These are phyloP conservation scores for Cephus runcator DNA, from an alignment of 2,888 invertebrate species.

Conservation along the genomic window DNA sequence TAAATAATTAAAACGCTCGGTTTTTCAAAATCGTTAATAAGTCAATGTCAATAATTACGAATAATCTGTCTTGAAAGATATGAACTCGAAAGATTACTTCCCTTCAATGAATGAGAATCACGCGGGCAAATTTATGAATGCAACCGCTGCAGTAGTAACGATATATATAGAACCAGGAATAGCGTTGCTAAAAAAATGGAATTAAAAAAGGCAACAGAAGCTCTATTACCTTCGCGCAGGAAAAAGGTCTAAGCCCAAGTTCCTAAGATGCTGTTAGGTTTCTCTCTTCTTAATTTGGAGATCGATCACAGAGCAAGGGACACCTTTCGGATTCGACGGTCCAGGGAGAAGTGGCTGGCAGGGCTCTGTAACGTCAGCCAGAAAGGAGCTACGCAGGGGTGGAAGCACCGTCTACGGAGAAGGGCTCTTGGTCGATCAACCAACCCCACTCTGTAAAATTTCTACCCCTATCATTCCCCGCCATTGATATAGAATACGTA, in stretches of 20 bases:
- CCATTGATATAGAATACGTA: background rate
- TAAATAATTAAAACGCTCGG: background rate
- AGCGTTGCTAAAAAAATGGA: background rate
- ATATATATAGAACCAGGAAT: background rate
- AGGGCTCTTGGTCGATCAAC: slow-evolving; percentile 39
- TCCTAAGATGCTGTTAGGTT: background rate
- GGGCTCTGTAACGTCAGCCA: slow-evolving; percentile 19
- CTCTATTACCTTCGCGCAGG: background rate
- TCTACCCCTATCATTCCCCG: slow-evolving; percentile 7
- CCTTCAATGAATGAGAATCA: background rate
- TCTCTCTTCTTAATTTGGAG: slow-evolving; percentile 3
- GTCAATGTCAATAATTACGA: background rate
- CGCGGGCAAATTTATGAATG: background rate
- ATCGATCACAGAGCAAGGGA: slow-evolving; percentile 12
- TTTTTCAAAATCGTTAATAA: background rate
- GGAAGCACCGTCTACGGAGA: slow-evolving; percentile 29
- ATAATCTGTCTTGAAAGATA: background rate
- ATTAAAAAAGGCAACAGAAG: background rate
- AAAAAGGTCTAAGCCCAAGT: background rate
- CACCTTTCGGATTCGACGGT: slow-evolving; percentile 31
- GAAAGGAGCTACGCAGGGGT: slow-evolving; percentile 21
- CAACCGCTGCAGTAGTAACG: background rate
- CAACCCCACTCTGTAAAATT: slow-evolving; percentile 32
- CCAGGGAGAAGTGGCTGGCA: slow-evolving; percentile 39
- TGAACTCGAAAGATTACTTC: background rate